Evolutionary conservation across 2,888 invertebrate species (phyloP).

Genomic region (Sarcophaga carnaria): DNA sequence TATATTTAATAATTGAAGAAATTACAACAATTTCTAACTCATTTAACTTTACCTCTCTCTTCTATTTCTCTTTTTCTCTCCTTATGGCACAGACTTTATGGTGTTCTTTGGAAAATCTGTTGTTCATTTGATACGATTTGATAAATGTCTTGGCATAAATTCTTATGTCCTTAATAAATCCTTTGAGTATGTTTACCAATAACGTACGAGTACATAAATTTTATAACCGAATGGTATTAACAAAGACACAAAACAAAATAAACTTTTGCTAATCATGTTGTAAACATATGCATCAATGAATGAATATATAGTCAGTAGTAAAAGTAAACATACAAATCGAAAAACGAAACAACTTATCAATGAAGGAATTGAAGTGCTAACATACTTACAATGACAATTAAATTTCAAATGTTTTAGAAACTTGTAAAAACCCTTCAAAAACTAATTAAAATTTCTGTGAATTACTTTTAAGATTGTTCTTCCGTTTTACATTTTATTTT

Average conservation of each 20-base stretch:
- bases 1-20: conserved; percentile 23
- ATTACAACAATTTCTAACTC: conserved; percentile 29
- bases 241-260: background rate
- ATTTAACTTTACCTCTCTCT: background rate
- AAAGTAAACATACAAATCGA: background rate
- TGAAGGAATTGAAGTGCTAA: too few species aligned
- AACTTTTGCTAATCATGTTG: background rate
- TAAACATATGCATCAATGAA: background rate
- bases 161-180: conserved; percentile 41
- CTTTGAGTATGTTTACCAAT: conserved; percentile 32
- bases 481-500: too few species aligned
- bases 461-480: too few species aligned
- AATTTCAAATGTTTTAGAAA: too few species aligned
- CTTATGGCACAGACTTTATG: background rate
- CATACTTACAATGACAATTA: too few species aligned
- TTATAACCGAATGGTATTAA: conserved; percentile 10
- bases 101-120: conserved; percentile 18
- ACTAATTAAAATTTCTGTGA: too few species aligned
- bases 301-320: background rate
- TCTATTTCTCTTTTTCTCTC: background rate
- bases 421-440: too few species aligned
- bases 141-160: conserved; percentile 52
- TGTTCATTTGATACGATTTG: conserved; percentile 29
- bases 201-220: background rate
- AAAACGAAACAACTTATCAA: too few species aligned